These are phyloP conservation scores for Condylostylus longicornis DNA, from an alignment of 1,140 invertebrate genomes.

Conservation along the genomic window DNA sequence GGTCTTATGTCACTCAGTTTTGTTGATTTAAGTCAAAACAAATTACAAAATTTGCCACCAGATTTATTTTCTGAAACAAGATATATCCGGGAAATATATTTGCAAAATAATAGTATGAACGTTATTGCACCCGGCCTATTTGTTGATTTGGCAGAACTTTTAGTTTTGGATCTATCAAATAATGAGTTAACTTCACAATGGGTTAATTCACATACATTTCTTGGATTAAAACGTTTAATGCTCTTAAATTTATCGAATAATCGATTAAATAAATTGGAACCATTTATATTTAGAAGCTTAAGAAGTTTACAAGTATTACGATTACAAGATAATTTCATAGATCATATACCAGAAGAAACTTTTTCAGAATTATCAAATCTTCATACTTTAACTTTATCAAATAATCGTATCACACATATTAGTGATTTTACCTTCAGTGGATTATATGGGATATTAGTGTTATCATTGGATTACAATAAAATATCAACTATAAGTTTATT, in stretches of 20 bases:
- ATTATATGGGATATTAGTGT: constrained; percentile 55
- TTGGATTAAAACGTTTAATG: constrained; percentile 61
- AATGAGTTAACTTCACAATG: constrained; percentile 76
- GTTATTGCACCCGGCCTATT: constrained; percentile 74
- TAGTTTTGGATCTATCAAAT: constrained; percentile 66
- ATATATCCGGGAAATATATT: constrained; percentile 65
- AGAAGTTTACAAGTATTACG: constrained; percentile 67
- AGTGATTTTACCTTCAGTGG: constrained; percentile 64
- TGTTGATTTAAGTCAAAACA: constrained; percentile 67
- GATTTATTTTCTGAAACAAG: constrained; percentile 66
- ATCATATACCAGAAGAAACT: constrained; percentile 63
- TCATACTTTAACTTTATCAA: constrained; percentile 69
- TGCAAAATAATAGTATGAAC: constrained; percentile 75
- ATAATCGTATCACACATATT: constrained; percentile 66
- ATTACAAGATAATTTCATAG: constrained; percentile 69
- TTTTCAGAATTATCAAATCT: constrained; percentile 67
- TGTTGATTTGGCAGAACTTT: constrained; percentile 60
- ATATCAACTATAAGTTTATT: constrained; percentile 60
- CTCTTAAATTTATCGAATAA: constrained; percentile 71
- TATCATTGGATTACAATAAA: constrained; percentile 73
- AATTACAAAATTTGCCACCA: constrained; percentile 62
- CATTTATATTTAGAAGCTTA: constrained; percentile 62
- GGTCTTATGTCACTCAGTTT: constrained; percentile 59
- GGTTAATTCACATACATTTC: constrained; percentile 76
- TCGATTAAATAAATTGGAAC: constrained; percentile 59